Percentiles rank a stretch among this genome's conserved stretches.
Evolutionary conservation across 2,797 vertebrate species (phyloP).

Genomic region (Coilia nasus): DNA sequence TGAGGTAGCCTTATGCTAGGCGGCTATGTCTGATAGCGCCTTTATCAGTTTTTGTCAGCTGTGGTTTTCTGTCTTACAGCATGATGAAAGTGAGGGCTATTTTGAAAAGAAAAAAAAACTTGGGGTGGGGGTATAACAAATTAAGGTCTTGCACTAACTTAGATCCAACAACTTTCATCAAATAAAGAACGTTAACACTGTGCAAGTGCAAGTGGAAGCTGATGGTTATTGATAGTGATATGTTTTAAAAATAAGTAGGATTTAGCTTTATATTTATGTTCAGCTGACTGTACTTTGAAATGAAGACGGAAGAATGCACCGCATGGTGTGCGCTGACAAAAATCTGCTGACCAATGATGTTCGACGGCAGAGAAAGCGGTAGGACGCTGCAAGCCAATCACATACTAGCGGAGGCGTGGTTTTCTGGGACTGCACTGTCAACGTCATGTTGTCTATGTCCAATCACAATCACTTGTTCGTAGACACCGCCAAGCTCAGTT

Average conservation of each 20-base stretch:
- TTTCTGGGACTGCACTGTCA: neutral
- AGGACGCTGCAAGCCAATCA: constrained; percentile 38
- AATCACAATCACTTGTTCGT: constrained; percentile 64
- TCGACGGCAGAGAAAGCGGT: neutral
- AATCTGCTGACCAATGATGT: constrained; percentile 16
- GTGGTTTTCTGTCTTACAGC: neutral
- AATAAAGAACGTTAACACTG: neutral
- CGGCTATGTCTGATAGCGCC: neutral
- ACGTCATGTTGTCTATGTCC: constrained; percentile 65
- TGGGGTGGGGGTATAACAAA: neutral
- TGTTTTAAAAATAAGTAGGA: neutral
- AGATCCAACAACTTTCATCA: neutral
- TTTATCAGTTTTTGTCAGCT: constrained; percentile 7
- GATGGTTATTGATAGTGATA: neutral
- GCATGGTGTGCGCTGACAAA: neutral
- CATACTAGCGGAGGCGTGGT: neutral
- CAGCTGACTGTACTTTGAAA: neutral
- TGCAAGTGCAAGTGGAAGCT: neutral
- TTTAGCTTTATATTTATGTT: neutral
- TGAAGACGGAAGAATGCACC: neutral
- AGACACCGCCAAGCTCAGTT: constrained; percentile 86
- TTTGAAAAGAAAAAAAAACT: neutral
- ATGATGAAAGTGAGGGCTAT: neutral
- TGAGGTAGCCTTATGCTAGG: neutral
- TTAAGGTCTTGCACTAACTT: neutral